Evolutionary conservation across 2,888 invertebrate species (phyloP), one percentile per base, ranked within the genome.

Genomic region (Coleophora flavipennella): DNA sequence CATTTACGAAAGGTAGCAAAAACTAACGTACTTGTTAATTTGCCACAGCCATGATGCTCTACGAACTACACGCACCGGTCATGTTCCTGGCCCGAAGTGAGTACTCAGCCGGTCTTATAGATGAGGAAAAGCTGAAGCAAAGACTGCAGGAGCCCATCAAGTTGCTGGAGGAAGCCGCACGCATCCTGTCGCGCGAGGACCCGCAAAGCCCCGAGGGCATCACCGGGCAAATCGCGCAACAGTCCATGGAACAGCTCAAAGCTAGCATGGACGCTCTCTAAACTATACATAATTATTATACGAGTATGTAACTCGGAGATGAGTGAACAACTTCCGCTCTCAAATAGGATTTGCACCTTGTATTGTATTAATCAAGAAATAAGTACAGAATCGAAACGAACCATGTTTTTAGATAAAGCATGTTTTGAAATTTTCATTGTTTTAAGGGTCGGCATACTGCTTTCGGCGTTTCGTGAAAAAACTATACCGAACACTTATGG

Each of bases 41-140:
- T n/a, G 6, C n/a, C 51, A 1, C 63, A 88, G 93, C 92, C 9
- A 88, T 92, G 80, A 89, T 91, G 55, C 65, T 94, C 14, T 95
- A 94, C 61, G 95, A 95, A 66, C 71, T 94, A 10, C 94, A 95
- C 59, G 92, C 91, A 0, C 93, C 94, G 0, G 59, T 93, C 8
- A 88, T 93, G 65, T 85, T 91, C 50, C 57, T 92, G 46, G 91
- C 92, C 0, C 88, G 89, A 50, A 90, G 85, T 49, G 87, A 88
- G 43, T 91, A 87, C 57, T 85, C 86, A 34, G 81, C 86, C 0
- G 88, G 87, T 1, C 67, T 85, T 0, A 87, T 91, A 11, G 83
- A 85, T 25, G 85, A 87, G 31, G 85, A 87, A 1, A 85, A 86
- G 41, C 67, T 93, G 4, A 90, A 89, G 47, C 83, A 85, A 2